Evolutionary conservation across 2,797 vertebrate genomes (phyloP), one percentile per base, ranked within the genome.

Genomic region (Danio tinwini): DNA sequence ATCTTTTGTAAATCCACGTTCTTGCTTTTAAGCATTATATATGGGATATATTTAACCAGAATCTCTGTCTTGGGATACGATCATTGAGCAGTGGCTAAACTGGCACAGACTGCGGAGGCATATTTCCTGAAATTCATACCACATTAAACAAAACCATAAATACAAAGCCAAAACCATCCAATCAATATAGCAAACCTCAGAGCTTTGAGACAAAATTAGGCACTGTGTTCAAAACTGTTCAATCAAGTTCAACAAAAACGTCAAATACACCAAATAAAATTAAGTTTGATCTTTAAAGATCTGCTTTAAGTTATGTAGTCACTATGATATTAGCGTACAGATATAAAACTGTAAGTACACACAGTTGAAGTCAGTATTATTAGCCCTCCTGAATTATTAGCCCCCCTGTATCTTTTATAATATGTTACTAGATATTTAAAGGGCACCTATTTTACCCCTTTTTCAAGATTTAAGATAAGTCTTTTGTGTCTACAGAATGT

Each of bases 111-210:
- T 70, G 68, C 37, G 8, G 6, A 42, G 68, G 55, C 50, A 19
- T n/a, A 55, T 70, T 70, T 70, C 11, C 37, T 70, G 68, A 70
- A 70, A 70, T n/a, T 7, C 53, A 19, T 53, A 40, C n/a, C 37
- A 53, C 68, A 53, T 55, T 70, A 70, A 55, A 70, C 50, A 42
- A 53, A 70, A 55, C 68, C 19, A 70, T 70, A 53, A 53, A 42
- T 6, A 53, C 50, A 19, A 53, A 55, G 68, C 68, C n/a, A 53
- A 53, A 70, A 53, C 37, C 68, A 42, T 16, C 6, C 53, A 42
- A 39, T 40, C 16, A 70, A 17, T 70, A 52, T 17, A 1, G 3
- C n/a, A 70, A 55, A 42, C n/a, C 7, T 70, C 68, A 70, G n/a
- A 29, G 5, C 2, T n/a, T 50, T 68, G 50, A 50, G 29, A 8